Conservation (phyloP, 2,888 invertebrate species). For the Hemaris fuciformis region DNA sequence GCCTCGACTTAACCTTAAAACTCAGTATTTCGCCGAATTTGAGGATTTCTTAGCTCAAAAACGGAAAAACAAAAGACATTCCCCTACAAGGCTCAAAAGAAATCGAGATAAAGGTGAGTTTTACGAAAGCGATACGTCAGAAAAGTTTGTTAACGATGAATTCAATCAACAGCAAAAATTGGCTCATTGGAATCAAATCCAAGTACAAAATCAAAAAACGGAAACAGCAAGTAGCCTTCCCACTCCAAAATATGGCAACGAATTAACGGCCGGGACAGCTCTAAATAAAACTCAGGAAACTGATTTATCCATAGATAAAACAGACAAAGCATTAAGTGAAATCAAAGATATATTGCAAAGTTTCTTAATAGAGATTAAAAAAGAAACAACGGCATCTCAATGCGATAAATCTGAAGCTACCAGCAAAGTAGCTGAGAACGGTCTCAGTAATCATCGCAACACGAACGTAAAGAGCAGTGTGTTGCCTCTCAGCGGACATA, state of each 20-base stretch:
- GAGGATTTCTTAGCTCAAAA: slow-evolving; percentile 40
- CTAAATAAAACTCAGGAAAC: slow-evolving; percentile 53
- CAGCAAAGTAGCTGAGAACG: slow-evolving; percentile 31
- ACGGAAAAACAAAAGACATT: slow-evolving; percentile 21
- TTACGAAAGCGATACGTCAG: slow-evolving; percentile 33
- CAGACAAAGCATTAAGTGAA: slow-evolving; percentile 68
- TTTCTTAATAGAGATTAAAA: slow-evolving; percentile 69
- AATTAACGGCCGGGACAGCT: slow-evolving; percentile 29
- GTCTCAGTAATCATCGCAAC: slow-evolving; percentile 27
- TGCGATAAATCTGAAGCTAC: slow-evolving; percentile 45
- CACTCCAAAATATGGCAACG: slow-evolving; percentile 30
- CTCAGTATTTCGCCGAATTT: slow-evolving; percentile 51
- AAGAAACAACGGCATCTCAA: slow-evolving; percentile 47
- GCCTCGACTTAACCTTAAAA: slow-evolving; percentile 63
- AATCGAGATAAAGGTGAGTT: slow-evolving; percentile 26
- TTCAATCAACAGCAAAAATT: slow-evolving; percentile 14
- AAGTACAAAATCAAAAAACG: slow-evolving; percentile 33
- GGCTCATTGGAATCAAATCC: slow-evolving; percentile 12
- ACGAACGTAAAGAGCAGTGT: slow-evolving; percentile 28
- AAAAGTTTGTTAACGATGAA: slow-evolving; percentile 9
- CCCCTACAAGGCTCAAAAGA: slow-evolving; percentile 27
- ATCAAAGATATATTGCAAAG: slow-evolving; percentile 69
- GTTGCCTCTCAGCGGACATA: slow-evolving; percentile 40
- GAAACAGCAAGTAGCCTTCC: slow-evolving; percentile 41
- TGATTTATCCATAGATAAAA: slow-evolving; percentile 48